Percentiles rank a stretch among this genome's conserved stretches.
These are phyloP conservation scores for Eubucco bourcierii DNA, from an alignment of 2,113 vertebrate species.

Conservation along the genomic window DNA sequence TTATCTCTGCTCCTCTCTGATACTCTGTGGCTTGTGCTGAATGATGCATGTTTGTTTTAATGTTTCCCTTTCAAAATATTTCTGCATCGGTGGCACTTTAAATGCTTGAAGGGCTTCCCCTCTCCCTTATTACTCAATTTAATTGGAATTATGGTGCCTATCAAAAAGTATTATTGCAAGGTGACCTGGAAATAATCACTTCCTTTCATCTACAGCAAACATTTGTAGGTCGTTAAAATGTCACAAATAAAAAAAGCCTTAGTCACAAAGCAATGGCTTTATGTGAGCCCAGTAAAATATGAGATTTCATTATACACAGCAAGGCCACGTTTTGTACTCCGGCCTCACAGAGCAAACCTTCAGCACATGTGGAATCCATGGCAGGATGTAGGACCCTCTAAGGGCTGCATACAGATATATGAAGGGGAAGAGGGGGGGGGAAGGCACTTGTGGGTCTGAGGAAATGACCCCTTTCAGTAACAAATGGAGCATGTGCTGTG, in stretches of 20 bases:
- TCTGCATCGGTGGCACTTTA: slow-evolving; percentile 5
- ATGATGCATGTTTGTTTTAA: not conserved
- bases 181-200: slow-evolving; percentile 63
- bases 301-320: slow-evolving; percentile 53
- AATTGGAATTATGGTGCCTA: slow-evolving; percentile 62
- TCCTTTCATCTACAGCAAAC: slow-evolving; percentile 62
- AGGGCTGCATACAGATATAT: not conserved
- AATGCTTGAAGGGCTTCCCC: not conserved
- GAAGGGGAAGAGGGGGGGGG: not conserved
- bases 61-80: not conserved
- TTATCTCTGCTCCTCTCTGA: not conserved
- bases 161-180: slow-evolving; percentile 58
- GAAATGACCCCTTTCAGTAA: slow-evolving; percentile 33
- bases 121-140: slow-evolving; percentile 18
- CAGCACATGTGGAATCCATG: slow-evolving; percentile 48
- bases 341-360: slow-evolving; percentile 23
- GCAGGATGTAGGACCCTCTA: slow-evolving; percentile 57
- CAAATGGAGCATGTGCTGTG: slow-evolving; percentile 16
- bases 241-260: slow-evolving; percentile 40
- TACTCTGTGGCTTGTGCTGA: not conserved
- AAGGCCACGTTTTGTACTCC: slow-evolving; percentile 24
- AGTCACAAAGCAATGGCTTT: slow-evolving; percentile 46
- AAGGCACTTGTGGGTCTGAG: not conserved
- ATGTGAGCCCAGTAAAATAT: slow-evolving; percentile 52
- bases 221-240: slow-evolving; percentile 61